Base-by-base conservation (phyloP, 2,888 invertebrate genomes). In the Adineta ricciae region DNA sequence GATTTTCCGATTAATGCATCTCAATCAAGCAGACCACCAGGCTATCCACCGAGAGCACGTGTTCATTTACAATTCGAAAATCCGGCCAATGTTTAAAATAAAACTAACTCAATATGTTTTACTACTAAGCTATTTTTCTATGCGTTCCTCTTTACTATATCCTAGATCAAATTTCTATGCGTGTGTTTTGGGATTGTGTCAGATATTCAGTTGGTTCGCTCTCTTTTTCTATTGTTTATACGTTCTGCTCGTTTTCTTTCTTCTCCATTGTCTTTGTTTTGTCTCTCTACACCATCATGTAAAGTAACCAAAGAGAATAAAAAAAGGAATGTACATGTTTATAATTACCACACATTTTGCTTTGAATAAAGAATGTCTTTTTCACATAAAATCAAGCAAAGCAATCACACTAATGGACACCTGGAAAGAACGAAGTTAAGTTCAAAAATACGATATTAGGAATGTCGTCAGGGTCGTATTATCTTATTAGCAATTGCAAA, bases 51-150 rank as follows among this genome's bases (percentile, higher is more conserved):
- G n/a, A 24, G 24, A 78, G 24, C 78, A 14, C 78, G 78, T 41
- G 8, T 9, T n/a, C 24, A 41, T 78, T n/a, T 78, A 41, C 41
- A 24, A 41, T 78, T n/a, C n/a, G 78, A 78, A 78, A 78, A 41
- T 41, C 78, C 78, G 24, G 78, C 78, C 41, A 78, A 78, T 78
- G 78, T 78, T 78, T 78, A 41, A 78, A 78, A 38, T 50, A 50
- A 19, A 50, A 16, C 11, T 50, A 50, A 19, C 50, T 50, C 50
- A 50, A 32, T 27, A 16, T 64, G 3, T 64, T 14, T 32, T 64
- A 32, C 64, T 16, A 32, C 64, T 16, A 64, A 64, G 32, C 16
- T 64, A 64, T 64, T 52, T 64, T 64, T 27, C 27, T 64, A 27
- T 27, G 27, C 19, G 19, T 36, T 5, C 9, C 24, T 64, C 4